Evolutionary conservation across 2,113 vertebrate species (phyloP).

Genomic region (Pyrgilauda ruficollis): DNA sequence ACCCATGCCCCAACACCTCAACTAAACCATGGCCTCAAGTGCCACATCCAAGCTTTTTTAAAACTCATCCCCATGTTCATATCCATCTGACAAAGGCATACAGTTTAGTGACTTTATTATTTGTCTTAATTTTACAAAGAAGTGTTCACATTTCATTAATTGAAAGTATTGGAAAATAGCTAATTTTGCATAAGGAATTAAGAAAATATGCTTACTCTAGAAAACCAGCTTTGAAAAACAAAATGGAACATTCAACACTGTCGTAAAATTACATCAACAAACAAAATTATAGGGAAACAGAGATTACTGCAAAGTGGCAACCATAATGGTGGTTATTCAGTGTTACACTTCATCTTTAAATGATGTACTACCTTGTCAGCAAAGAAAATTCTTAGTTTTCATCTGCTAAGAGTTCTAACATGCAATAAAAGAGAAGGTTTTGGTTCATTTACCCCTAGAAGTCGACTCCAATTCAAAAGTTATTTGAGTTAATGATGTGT

Average conservation of each 20-base stretch:
- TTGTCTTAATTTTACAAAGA: neutral
- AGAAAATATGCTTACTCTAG: neutral
- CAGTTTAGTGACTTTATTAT: neutral
- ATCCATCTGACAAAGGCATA: neutral
- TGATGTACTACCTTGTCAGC: neutral
- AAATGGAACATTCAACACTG: neutral
- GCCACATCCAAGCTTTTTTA: neutral
- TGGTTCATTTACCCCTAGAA: slow-evolving; percentile 21
- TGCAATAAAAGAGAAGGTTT: slow-evolving; percentile 9
- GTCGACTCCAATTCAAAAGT: neutral
- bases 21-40: neutral
- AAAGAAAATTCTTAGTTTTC: slow-evolving; percentile 30
- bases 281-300: neutral
- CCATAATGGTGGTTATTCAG: neutral
- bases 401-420: neutral
- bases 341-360: neutral
- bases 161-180: neutral
- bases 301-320: neutral
- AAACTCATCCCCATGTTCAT: neutral
- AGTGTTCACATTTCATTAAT: neutral
- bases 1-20: neutral
- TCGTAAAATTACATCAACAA: neutral
- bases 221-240: neutral
- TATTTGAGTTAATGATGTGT: slow-evolving; percentile 19
- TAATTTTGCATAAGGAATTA: neutral